Base-by-base conservation (phyloP, 1,140 invertebrate species). In the Aleiodes sp. region DNA sequence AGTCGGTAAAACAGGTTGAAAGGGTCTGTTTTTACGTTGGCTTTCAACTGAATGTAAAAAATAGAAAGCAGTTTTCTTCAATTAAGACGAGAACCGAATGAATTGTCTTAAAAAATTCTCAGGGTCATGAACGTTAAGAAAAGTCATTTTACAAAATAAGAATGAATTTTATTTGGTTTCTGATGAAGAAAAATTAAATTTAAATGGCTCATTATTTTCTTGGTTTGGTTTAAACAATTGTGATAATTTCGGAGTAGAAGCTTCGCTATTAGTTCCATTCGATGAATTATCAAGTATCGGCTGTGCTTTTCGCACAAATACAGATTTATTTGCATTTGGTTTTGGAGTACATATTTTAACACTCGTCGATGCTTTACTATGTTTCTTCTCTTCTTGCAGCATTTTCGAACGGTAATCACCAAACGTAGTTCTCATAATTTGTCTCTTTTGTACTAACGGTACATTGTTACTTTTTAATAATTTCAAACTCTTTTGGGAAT, bases 331-430 rank as follows among this genome's bases (percentile, higher is more conserved):
- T 57, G 75, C 81, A 1, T 79, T 72, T n/a, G 75, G 76, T 1
- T 76, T 24, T 2, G 76, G 21, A 6, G 72, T 66, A 33, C 78
- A 83, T 71, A 87, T 90, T 77, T 87, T 88, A 2, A 87, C 82
- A 65, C 65, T 61, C 6, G 73, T 70, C 0, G 69, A 78, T 81
- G 83, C 78, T 81, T 88, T 87, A 7, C 76, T 76, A 65, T 86
- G 79, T 83, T 91, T 92, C 69, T 91, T 92, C 71, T 92, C 90
- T 74, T 93, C 91, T 0, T 88, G 86, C n/a, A 86, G 85, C 92
- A 94, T 94, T 82, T 92, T 92, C 9, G 87, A 83, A 73, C 92
- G 85, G 75, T 94, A 94, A 80, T 94, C 91, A 2, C 92, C 92
- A 77, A 93, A 91, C 4, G 89, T 88, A 8, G 88, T 87, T 72